Evolutionary conservation across 2,888 invertebrate species (phyloP).

Genomic region (Lasius platythorax): DNA sequence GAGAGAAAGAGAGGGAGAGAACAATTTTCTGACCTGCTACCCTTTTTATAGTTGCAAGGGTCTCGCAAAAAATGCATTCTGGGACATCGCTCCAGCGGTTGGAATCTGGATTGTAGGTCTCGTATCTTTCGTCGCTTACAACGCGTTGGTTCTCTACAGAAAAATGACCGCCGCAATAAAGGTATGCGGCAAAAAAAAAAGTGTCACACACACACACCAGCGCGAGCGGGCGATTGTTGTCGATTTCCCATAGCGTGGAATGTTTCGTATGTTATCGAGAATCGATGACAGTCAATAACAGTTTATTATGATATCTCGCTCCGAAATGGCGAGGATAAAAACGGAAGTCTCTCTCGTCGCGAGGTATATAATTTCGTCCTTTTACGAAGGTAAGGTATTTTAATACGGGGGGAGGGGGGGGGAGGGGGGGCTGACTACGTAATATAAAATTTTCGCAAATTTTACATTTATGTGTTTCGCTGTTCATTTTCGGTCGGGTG

Average conservation of each 20-base stretch:
- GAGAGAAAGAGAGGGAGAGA: background rate
- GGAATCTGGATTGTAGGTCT: slow-evolving; percentile 68
- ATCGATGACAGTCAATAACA: slow-evolving; percentile 72
- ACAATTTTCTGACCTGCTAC: slow-evolving; percentile 58
- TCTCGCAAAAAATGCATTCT: slow-evolving; percentile 55
- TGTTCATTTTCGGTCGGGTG: slow-evolving; percentile 16
- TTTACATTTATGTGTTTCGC: background rate
- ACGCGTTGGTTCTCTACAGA: slow-evolving; percentile 27
- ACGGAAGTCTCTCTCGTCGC: background rate
- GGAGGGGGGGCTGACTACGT: no score
- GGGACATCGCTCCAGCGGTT: slow-evolving; percentile 50
- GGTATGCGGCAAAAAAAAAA: slow-evolving; percentile 27
- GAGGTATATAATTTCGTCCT: background rate
- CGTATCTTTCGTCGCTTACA: slow-evolving; percentile 66
- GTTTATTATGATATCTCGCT: slow-evolving; percentile 52
- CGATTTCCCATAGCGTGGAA: slow-evolving; percentile 20
- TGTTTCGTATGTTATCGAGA: slow-evolving; percentile 57
- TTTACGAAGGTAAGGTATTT: background rate
- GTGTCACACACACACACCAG: slow-evolving; percentile 2
- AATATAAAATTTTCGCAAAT: slow-evolving; percentile 13
- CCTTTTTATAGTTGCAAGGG: slow-evolving; percentile 18
- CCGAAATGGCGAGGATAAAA: background rate
- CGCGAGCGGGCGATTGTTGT: background rate
- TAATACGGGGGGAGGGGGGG: background rate
- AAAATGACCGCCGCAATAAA: slow-evolving; percentile 47